Conservation (phyloP, 2,888 invertebrate species). For the Ormyrus nitidulus region DNA sequence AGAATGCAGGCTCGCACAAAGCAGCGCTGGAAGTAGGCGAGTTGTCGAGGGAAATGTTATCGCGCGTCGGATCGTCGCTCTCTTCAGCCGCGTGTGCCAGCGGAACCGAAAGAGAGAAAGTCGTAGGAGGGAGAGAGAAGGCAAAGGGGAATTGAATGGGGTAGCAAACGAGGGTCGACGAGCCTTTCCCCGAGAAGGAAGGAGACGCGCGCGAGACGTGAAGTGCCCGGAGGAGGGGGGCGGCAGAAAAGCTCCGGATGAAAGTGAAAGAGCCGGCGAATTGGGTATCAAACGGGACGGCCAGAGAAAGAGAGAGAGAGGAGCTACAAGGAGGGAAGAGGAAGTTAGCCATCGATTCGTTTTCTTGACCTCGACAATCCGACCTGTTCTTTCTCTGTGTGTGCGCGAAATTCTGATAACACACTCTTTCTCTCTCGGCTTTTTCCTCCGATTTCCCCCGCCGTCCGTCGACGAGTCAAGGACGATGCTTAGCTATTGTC, state of each 20-base stretch:
- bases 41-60: slow-evolving; percentile 74
- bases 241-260: slow-evolving; percentile 52
- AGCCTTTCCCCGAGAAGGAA: slow-evolving; percentile 58
- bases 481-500: slow-evolving; percentile 50
- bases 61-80: slow-evolving; percentile 70
- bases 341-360: slow-evolving; percentile 68
- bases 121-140: slow-evolving; percentile 37
- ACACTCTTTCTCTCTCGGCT: not conserved
- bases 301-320: slow-evolving; percentile 60
- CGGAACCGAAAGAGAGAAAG: slow-evolving; percentile 26
- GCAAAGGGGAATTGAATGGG: slow-evolving; percentile 70
- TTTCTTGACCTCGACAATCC: slow-evolving; percentile 72
- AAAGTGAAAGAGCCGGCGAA: slow-evolving; percentile 56
- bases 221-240: slow-evolving; percentile 46
- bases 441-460: slow-evolving; percentile 21
- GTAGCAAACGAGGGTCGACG: slow-evolving; percentile 68
- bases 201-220: slow-evolving; percentile 46
- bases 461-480: slow-evolving; percentile 39
- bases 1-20: slow-evolving; percentile 56
- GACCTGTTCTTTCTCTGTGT: not conserved
- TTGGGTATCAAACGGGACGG: slow-evolving; percentile 57
- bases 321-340: slow-evolving; percentile 64
- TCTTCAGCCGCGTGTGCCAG: slow-evolving; percentile 37
- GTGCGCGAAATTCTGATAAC: slow-evolving; percentile 22
- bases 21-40: slow-evolving; percentile 69